These are phyloP conservation scores for Daubentonia madagascariensis DNA, from an alignment of 2,113 vertebrate genomes.

Conservation along the genomic window DNA sequence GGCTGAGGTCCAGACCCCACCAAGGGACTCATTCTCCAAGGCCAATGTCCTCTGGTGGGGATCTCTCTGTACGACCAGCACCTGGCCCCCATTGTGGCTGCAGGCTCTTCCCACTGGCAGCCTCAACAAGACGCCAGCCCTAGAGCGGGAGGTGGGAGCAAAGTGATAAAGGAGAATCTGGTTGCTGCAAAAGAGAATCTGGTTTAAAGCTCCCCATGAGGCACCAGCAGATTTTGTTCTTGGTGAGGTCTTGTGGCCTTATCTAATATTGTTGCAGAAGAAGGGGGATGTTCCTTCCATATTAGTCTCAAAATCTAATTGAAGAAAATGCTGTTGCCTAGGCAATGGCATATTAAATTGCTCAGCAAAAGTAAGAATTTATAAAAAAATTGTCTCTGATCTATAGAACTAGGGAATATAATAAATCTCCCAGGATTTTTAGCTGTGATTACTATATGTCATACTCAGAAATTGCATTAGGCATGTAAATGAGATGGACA, in stretches of 20 bases:
- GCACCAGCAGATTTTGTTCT: not conserved
- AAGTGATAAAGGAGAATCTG: too few relatives aligned
- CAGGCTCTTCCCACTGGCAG: not conserved
- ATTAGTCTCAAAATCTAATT: conserved; percentile 74
- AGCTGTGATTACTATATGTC: not conserved
- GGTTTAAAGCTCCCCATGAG: not conserved
- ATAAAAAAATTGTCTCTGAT: conserved; percentile 40
- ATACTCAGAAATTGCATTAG: conserved; percentile 48
- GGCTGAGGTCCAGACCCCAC: not conserved
- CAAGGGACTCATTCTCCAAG: not conserved
- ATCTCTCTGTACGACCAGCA: accelerated
- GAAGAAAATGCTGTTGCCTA: conserved; percentile 48
- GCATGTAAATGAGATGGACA: conserved; percentile 42
- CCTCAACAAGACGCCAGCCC: not conserved
- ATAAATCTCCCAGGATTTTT: conserved; percentile 45
- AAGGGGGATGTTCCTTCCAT: conserved; percentile 26
- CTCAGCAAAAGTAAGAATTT: conserved; percentile 43
- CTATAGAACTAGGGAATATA: not conserved
- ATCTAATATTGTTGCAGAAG: not conserved
- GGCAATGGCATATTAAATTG: conserved; percentile 53
- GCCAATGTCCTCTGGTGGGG: not conserved
- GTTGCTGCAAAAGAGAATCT: not conserved
- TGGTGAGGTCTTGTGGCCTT: conserved; percentile 38
- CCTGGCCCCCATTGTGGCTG: not conserved
- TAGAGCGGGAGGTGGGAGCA: not conserved